Evolutionary conservation across 1,140 invertebrate species (phyloP), one percentile per base, ranked within the genome.

Genomic region (Pinna nobilis): DNA sequence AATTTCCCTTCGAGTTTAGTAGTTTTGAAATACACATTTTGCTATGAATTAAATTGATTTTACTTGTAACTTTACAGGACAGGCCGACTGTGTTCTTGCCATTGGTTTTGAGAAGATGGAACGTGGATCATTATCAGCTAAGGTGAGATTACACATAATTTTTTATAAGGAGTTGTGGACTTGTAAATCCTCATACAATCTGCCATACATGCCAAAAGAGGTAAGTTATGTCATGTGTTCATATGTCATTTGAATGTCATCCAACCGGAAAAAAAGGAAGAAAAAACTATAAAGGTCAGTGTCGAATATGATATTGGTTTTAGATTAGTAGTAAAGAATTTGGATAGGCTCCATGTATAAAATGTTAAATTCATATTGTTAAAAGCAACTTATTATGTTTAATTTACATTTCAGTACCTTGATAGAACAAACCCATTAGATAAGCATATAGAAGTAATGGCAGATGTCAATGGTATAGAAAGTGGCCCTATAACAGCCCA

Each of bases 101-200:
- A 86, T 98, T 41, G 98, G 98, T 5, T 99, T 99, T 88, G 98
- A 99, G 86, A 99, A 99, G 90, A 99, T 99, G 98, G 93, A 97
- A 80, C 91, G 92, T 44, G 98, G 98, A 0, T 98, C 97, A 15
- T 89, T 99, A 2, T 91, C 92, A 28, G 91, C 92, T 0, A 94
- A 94, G 90, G 93, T 93, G 84, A 59, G 55, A 59, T 32, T n/a
- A n/a, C n/a, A n/a, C n/a, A n/a, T n/a, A n/a, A n/a, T n/a, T n/a
- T n/a, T n/a, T n/a, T n/a, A n/a, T n/a, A n/a, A n/a, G n/a, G n/a
- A n/a, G n/a, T n/a, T n/a, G n/a, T n/a, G n/a, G n/a, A n/a, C n/a
- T n/a, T n/a, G n/a, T n/a, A n/a, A n/a, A n/a, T n/a, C n/a, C n/a
- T n/a, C n/a, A n/a, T n/a, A n/a, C n/a, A n/a, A n/a, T n/a, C n/a